Conservation (phyloP, 1,140 invertebrate species). For the Drosophila oshimai region DNA sequence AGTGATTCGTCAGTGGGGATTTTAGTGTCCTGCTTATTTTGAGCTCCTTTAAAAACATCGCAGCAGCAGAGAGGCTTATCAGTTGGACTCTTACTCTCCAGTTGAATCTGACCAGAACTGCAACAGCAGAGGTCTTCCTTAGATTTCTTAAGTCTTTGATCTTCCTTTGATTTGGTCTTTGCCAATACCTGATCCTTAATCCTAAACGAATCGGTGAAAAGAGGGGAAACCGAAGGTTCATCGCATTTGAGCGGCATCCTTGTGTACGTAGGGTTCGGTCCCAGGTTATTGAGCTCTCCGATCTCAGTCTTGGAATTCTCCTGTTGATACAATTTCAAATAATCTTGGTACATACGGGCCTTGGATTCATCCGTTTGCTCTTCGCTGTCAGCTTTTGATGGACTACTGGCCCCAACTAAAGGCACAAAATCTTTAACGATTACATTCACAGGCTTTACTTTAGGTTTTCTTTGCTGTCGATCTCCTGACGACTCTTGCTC, state of each 20-base stretch:
- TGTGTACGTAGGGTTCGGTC: conserved; percentile 1
- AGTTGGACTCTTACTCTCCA: not conserved
- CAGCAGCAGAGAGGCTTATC: not conserved
- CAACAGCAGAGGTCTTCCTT: not conserved
- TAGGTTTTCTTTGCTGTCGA: not conserved
- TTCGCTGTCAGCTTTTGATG: not conserved
- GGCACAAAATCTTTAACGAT: not conserved
- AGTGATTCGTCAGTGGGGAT: no score
- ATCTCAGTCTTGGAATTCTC: not conserved
- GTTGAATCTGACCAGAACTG: not conserved
- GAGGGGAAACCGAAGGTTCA: no score
- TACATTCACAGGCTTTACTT: not conserved
- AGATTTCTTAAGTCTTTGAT: not conserved
- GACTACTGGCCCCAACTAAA: not conserved
- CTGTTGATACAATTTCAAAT: not conserved
- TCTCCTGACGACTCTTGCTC: not conserved
- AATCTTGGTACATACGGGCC: not conserved
- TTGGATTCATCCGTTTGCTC: not conserved
- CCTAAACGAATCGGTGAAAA: not conserved
- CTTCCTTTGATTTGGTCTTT: not conserved
- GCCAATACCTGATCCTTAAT: not conserved
- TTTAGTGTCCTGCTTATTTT: not conserved
- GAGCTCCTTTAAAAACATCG: not conserved
- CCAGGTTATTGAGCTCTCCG: not conserved
- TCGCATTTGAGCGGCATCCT: not conserved